Evolutionary conservation across 1,140 invertebrate genomes (phyloP).

Genomic region (Xylocopa sonorina): DNA sequence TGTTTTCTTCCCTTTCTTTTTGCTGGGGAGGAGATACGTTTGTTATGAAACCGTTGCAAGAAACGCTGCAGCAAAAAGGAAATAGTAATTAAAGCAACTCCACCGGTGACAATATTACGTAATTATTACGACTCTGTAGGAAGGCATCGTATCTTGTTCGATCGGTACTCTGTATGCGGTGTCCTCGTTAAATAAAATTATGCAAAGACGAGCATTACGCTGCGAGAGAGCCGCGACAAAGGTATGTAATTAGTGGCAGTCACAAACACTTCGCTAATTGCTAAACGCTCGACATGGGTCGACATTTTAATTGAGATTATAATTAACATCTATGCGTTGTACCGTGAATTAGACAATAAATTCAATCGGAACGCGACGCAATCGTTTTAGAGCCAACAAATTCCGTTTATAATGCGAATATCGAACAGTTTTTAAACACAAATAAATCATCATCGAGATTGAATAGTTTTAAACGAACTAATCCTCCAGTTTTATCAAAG

Average conservation of each 20-base stretch:
- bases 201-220: slow-evolving; percentile 39
- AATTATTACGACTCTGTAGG: background rate
- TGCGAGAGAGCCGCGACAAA: slow-evolving; percentile 20
- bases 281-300: slow-evolving; percentile 38
- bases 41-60: background rate
- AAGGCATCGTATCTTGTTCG: background rate
- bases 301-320: slow-evolving; percentile 59
- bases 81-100: slow-evolving; percentile 2
- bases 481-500: no score
- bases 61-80: background rate
- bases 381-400: background rate
- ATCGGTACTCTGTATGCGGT: background rate
- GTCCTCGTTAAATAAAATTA: slow-evolving; percentile 49
- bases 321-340: slow-evolving; percentile 31
- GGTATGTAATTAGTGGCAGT: slow-evolving; percentile 47
- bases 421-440: background rate
- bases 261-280: slow-evolving; percentile 47
- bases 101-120: background rate
- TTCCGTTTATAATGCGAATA: no score
- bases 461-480: background rate
- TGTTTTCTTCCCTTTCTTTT: no score
- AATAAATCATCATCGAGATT: background rate
- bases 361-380: slow-evolving; percentile 3
- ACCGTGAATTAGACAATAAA: slow-evolving; percentile 5
- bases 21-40: background rate